These are phyloP conservation scores for Rhinoptilus africanus DNA, from an alignment of 2,113 vertebrate species.

Conservation along the genomic window DNA sequence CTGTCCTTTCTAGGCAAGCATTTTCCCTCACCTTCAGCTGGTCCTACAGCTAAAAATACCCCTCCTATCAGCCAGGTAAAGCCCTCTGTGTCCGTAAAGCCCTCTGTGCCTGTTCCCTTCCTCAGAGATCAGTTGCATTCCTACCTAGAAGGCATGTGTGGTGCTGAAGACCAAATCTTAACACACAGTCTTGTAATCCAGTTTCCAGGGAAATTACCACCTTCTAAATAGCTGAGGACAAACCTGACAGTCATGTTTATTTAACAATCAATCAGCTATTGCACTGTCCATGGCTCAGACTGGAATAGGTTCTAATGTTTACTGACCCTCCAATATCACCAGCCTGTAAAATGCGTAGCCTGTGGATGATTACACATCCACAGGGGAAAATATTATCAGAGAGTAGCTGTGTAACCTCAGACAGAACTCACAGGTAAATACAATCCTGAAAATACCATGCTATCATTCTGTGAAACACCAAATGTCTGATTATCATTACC, in stretches of 20 bases:
- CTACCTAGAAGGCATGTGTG: background rate
- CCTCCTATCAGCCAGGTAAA: background rate
- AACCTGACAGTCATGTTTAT: background rate
- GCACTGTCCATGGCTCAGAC: background rate
- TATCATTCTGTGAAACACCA: background rate
- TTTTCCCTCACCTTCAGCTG: background rate
- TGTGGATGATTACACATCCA: background rate
- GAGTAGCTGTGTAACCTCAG: background rate
- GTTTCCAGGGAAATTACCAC: background rate
- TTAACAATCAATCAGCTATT: background rate
- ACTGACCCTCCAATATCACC: background rate
- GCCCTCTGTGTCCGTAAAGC: background rate
- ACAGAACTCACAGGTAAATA: background rate
- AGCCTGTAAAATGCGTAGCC: background rate
- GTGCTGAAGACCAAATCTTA: background rate
- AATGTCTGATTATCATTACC: background rate
- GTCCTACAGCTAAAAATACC: background rate
- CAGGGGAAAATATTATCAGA: background rate
- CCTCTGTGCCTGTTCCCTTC: background rate
- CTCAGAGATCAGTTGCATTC: background rate
- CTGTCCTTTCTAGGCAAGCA: background rate
- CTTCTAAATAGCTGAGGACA: background rate
- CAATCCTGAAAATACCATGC: background rate
- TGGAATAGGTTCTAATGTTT: background rate
- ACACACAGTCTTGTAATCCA: background rate